Percentiles rank a stretch among this genome's conserved stretches.
phyloP scores from a whole-genome alignment of 2,888 invertebrate species.

The Cryptocephalus primarius region DNA sequence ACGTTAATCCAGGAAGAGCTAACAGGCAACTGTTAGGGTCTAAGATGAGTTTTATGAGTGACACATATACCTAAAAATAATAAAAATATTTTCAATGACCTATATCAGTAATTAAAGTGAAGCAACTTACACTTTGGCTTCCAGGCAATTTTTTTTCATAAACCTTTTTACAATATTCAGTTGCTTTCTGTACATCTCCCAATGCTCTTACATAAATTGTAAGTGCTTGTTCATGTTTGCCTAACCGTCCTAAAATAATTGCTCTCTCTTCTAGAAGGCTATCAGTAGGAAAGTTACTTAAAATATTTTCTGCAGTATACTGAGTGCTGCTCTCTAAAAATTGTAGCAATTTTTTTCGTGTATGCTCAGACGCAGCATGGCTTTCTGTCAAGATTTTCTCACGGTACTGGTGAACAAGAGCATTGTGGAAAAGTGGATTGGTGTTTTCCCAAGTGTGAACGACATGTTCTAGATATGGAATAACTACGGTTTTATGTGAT shows the following conservation, averaged over 20 bases:
- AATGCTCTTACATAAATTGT: constrained; percentile 85
- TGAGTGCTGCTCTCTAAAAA: constrained; percentile 71
- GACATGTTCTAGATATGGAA: constrained; percentile 91
- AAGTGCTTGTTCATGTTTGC: constrained; percentile 84
- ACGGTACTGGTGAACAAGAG: constrained; percentile 78
- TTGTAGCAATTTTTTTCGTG: constrained; percentile 54
- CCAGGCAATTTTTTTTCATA: constrained; percentile 35
- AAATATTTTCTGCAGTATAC: constrained; percentile 78
- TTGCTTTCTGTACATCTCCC: constrained; percentile 73
- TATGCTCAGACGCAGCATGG: constrained; percentile 41
- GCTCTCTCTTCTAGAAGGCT: constrained; percentile 87
- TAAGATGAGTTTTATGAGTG: constrained; percentile 32
- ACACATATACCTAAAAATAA: constrained; percentile 29
- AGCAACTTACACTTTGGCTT: constrained; percentile 19
- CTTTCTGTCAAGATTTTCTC: constrained; percentile 49
- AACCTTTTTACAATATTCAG: constrained; percentile 71
- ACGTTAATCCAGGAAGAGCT: constrained; percentile 26
- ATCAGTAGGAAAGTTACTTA: constrained; percentile 78
- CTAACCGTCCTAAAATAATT: constrained; percentile 82
- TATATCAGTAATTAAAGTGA: too few species aligned
- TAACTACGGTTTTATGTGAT: constrained; percentile 68
- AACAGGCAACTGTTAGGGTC: constrained; percentile 28
- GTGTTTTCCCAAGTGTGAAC: constrained; percentile 83
- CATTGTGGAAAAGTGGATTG: constrained; percentile 80
- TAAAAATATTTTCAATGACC: background rate